A percentile compares a stretch with the other conserved stretches of the same genome.
phyloP scores from a whole-genome alignment of 2,113 vertebrate genomes.

The Saguinus imperator region DNA sequence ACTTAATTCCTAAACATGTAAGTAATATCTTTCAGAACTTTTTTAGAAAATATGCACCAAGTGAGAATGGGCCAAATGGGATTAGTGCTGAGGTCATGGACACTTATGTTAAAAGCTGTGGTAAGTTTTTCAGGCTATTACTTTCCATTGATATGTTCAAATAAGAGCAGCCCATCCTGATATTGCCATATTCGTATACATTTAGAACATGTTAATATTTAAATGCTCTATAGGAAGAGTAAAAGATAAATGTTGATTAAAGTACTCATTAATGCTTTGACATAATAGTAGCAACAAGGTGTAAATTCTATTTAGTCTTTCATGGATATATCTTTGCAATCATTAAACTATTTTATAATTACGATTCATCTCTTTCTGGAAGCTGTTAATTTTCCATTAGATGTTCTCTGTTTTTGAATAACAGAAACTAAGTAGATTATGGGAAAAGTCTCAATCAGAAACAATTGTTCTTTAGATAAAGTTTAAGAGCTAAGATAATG shows the following conservation, averaged over 20 bases:
- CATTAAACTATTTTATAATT: not conserved
- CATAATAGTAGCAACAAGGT: not conserved
- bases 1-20: constrained; percentile 35
- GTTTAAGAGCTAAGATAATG: not conserved
- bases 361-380: not conserved
- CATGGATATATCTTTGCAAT: not conserved
- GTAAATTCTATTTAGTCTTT: not conserved
- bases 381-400: not conserved
- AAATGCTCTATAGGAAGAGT: not conserved
- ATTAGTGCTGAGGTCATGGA: constrained; percentile 99
- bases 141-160: fast-evolving
- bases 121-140: constrained; percentile 83
- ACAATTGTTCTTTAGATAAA: not conserved
- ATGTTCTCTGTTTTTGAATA: not conserved
- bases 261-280: not conserved
- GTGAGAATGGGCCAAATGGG: constrained; percentile 96
- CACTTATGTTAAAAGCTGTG: constrained; percentile 99
- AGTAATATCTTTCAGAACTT: constrained; percentile 89
- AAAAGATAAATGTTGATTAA: not conserved
- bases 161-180: not conserved
- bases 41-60: constrained; percentile 96
- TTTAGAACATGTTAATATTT: not conserved
- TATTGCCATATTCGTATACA: not conserved
- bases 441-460: not conserved
- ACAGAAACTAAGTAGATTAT: not conserved